Conservation (phyloP, 1,140 invertebrate genomes). For the Panulirus ornatus region DNA sequence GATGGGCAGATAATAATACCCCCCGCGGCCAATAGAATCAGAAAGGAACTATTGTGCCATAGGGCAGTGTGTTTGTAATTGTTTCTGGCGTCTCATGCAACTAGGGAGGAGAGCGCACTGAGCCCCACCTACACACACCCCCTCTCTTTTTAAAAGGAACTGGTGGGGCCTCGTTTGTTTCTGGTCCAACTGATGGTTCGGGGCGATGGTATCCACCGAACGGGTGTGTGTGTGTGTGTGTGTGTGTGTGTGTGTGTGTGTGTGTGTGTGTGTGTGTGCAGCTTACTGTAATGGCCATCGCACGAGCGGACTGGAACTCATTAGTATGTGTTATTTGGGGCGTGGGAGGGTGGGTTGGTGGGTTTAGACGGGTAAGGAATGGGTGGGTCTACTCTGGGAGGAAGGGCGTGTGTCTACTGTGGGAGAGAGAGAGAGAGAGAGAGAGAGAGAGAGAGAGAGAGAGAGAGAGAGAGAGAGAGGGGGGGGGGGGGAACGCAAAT, state of each 20-base stretch:
- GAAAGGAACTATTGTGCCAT: background rate
- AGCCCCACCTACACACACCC: too few relatives aligned
- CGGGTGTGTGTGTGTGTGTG: background rate
- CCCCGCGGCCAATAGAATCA: conserved; percentile 15
- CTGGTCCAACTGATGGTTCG: background rate
- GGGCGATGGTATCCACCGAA: conserved; percentile 23
- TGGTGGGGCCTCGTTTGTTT: background rate
- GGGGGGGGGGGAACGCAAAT: background rate
- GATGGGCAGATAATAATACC: conserved; percentile 22
- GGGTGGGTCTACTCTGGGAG: background rate
- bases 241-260: conserved; percentile 4
- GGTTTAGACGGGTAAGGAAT: too few relatives aligned
- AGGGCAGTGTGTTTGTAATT: background rate
- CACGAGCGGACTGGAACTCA: background rate
- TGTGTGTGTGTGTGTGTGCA: background rate
- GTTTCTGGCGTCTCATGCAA: background rate
- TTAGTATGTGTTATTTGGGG: conserved; percentile 1
- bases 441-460: too few relatives aligned
- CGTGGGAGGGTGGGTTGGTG: background rate
- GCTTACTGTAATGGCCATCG: background rate
- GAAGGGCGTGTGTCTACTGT: background rate
- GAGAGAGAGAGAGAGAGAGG: background rate
- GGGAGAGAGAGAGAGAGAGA: background rate
- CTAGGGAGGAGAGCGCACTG: too few relatives aligned
- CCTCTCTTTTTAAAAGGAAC: background rate